A percentile compares a stretch with the other conserved stretches of the same genome.
Evolutionary conservation across 2,888 invertebrate genomes (phyloP).

Genomic region (Lithosia quadra): DNA sequence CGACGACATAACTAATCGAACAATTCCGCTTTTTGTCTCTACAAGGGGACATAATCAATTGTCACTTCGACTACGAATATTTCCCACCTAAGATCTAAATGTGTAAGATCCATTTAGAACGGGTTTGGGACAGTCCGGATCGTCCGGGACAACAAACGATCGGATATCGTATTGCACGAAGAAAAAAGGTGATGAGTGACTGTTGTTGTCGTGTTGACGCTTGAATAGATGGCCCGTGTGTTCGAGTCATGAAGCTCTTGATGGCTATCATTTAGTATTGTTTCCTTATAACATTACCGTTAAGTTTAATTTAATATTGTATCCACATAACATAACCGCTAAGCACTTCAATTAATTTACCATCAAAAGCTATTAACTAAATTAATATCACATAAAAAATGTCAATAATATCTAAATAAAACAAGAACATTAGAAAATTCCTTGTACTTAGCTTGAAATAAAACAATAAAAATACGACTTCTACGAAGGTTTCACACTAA

Average conservation of each 20-base stretch:
- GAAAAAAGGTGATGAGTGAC: conserved; percentile 84
- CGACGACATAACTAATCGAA: conserved; percentile 83
- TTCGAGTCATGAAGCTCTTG: conserved; percentile 61
- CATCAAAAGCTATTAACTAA: conserved; percentile 33
- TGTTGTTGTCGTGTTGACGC: conserved; percentile 70
- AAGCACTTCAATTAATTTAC: conserved; percentile 66
- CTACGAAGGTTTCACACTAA: not conserved
- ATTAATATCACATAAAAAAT: conserved; percentile 24
- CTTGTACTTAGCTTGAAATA: too few relatives aligned
- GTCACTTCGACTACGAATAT: conserved; percentile 80
- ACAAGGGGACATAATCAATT: conserved; percentile 80
- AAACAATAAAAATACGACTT: conserved; percentile 24
- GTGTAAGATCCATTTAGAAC: conserved; percentile 79
- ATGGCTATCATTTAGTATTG: conserved; percentile 64
- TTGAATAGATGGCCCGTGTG: conserved; percentile 73
- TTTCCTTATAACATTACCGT: conserved; percentile 55
- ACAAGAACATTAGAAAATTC: too few relatives aligned
- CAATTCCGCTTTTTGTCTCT: conserved; percentile 83
- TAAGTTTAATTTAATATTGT: conserved; percentile 58
- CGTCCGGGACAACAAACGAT: conserved; percentile 78
- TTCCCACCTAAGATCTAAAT: conserved; percentile 75
- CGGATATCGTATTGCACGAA: conserved; percentile 82
- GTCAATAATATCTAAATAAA: conserved; percentile 10
- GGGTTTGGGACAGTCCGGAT: conserved; percentile 76
- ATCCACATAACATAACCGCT: conserved; percentile 69